phyloP scores from a whole-genome alignment of 35 echinoderm and acorn worm genomes.

The Amphiura filiformis region DNA sequence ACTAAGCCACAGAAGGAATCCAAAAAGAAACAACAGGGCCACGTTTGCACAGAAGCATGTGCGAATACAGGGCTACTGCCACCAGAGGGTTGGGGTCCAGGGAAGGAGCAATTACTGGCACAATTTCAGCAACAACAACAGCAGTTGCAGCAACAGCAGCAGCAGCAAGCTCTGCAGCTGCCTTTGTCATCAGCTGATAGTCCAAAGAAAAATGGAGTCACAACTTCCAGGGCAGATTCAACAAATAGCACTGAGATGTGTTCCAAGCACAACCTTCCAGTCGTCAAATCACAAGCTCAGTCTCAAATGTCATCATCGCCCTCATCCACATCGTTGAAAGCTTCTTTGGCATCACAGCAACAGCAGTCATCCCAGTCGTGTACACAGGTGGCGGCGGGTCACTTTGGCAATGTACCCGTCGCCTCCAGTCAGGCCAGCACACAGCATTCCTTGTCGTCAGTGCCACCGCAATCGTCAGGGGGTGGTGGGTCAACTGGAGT shows the following conservation, averaged over 20 bases:
- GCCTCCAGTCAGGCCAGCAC: background rate
- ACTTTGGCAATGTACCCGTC: constrained; percentile 13
- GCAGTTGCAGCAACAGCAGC: constrained; percentile 69
- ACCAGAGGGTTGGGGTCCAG: background rate
- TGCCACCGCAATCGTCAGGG: background rate
- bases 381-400: constrained; percentile 6
- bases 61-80: background rate
- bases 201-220: background rate
- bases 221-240: constrained; percentile 13
- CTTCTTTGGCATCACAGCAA: background rate
- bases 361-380: background rate
- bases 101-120: constrained; percentile 54
- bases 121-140: constrained; percentile 55
- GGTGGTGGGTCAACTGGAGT: background rate
- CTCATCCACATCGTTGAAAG: background rate
- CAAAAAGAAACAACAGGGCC: constrained; percentile 41
- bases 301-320: background rate
- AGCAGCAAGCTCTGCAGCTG: constrained; percentile 38
- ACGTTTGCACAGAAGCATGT: constrained; percentile 26
- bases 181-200: constrained; percentile 12
- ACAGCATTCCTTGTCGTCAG: background rate
- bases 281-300: constrained; percentile 28
- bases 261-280: constrained; percentile 49
- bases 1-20: constrained; percentile 28
- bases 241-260: constrained; percentile 24